Evolutionary conservation across 2,113 vertebrate genomes (phyloP).

Genomic region (Varanus komodoensis): DNA sequence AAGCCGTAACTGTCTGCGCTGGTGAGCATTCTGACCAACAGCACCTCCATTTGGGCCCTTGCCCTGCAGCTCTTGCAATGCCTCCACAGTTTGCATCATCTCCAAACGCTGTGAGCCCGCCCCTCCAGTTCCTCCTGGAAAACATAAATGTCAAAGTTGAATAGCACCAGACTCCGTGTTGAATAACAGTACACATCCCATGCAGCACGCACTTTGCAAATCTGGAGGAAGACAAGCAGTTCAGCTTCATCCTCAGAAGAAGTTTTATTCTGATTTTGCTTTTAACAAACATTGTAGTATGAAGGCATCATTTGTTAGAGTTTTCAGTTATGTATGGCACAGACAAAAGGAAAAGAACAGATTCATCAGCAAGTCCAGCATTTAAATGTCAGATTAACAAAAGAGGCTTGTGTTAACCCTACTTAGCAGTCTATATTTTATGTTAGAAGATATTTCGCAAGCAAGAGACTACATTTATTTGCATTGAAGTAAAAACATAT

Average conservation of each 20-base stretch:
- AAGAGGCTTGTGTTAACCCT: slow-evolving; percentile 68
- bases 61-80: background rate
- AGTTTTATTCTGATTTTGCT: slow-evolving; percentile 79
- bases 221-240: slow-evolving; percentile 21
- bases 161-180: background rate
- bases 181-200: background rate
- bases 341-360: slow-evolving; percentile 73
- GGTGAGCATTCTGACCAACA: background rate
- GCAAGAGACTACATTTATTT: slow-evolving; percentile 77
- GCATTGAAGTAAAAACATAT: slow-evolving; percentile 77
- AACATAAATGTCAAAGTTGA: background rate
- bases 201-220: background rate
- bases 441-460: slow-evolving; percentile 75
- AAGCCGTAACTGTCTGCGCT: background rate
- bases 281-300: slow-evolving; percentile 73
- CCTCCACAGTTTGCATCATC: background rate
- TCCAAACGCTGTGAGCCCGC: background rate
- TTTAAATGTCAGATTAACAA: slow-evolving; percentile 68
- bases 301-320: slow-evolving; percentile 76
- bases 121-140: background rate
- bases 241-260: slow-evolving; percentile 62
- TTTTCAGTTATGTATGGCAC: slow-evolving; percentile 67
- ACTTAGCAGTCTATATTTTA: slow-evolving; percentile 64
- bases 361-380: slow-evolving; percentile 66
- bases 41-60: background rate